Evolutionary conservation across 2,797 vertebrate genomes (phyloP).

Genomic region (Neosalanx taihuensis): DNA sequence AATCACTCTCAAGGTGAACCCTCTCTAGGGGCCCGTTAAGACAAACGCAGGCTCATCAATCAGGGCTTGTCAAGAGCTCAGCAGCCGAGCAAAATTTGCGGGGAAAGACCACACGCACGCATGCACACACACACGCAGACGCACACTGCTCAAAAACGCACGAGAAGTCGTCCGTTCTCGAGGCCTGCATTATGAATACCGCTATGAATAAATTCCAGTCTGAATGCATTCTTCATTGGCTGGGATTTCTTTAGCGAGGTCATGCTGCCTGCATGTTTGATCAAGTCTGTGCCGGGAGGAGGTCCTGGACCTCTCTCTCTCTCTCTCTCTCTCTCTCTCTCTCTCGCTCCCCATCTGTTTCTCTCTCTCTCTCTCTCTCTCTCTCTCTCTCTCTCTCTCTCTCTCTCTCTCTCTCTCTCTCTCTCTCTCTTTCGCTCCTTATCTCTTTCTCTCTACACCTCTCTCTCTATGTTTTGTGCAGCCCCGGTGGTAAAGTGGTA

Average conservation of each 20-base stretch:
- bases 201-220: constrained; percentile 68
- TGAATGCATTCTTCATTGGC: constrained; percentile 59
- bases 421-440: no score
- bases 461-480: no score
- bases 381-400: no score
- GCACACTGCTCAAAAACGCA: constrained; percentile 28
- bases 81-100: neutral
- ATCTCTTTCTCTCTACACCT: no score
- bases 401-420: no score
- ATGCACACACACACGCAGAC: neutral
- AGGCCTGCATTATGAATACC: constrained; percentile 69
- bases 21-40: constrained; percentile 4
- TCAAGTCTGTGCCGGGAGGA: constrained; percentile 29
- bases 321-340: neutral
- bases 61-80: constrained; percentile 1
- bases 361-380: neutral
- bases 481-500: no score
- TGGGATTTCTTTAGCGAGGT: constrained; percentile 45
- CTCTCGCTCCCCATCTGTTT: neutral
- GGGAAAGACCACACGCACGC: neutral
- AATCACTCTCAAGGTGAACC: constrained; percentile 12
- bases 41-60: constrained; percentile 10
- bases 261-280: constrained; percentile 52
- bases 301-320: neutral
- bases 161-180: constrained; percentile 55